Evolutionary conservation across 2,797 vertebrate genomes (phyloP), one percentile per base, ranked within the genome.

Genomic region (Gorsachius magnificus): DNA sequence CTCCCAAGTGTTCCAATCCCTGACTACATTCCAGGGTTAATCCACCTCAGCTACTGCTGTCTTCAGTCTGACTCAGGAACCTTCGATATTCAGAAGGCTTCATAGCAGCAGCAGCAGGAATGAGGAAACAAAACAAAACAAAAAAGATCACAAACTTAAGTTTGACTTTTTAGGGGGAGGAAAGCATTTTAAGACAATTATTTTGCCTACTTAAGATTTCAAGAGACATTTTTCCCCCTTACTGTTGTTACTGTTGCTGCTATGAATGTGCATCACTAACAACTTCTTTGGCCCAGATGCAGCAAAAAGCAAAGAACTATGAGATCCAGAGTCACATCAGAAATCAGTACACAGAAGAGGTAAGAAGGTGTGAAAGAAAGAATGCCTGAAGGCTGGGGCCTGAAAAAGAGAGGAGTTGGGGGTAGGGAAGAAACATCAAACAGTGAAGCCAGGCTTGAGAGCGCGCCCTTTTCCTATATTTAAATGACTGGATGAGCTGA

Each of bases 31-130:
- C 81, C 95, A 96, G 87, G 28, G 7, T 89, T 65, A 95, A 95
- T 77, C 90, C 95, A 95, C 92, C 94, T 95, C 95, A 87, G 90
- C 91, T 91, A 90, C 84, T 74, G 65, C 93, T 96, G 85, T 90
- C 93, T 51, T 96, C 76, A 18, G 38, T 80, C 77, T 95, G 92
- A 80, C 85, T 92, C 85, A 13, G 78, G 88, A 91, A 76, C 92
- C 92, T 97, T 71, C 65, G 4, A 93, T 3, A 82, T 71, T 87
- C 80, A 96, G 81, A 87, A 82, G 74, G 70, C 96, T 95, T 97
- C 96, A 93, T 6, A 93, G 93, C 85, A 95, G 95, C 78, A 93
- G 94, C 91, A 93, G 83, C 75, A 91, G 90, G 80, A 91, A 82
- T 19, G 43, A 77, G 95, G 78, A 95, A 89, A 89, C 91, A 93